These are phyloP conservation scores for Ennomos fuscantarius DNA, from an alignment of 2,888 invertebrate genomes.

Conservation along the genomic window DNA sequence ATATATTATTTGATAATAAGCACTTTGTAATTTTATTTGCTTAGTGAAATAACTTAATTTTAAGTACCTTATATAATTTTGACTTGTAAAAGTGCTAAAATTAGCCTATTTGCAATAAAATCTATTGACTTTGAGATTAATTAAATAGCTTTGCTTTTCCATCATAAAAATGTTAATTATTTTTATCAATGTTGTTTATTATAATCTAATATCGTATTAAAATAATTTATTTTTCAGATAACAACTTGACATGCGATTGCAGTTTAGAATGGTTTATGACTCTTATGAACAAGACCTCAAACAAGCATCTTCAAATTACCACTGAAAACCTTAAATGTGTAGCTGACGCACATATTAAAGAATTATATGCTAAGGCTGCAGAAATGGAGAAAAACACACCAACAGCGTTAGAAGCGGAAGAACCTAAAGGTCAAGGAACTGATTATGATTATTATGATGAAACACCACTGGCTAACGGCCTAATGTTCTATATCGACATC, in stretches of 20 bases:
- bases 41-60: too few relatives aligned
- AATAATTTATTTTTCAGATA: slow-evolving; percentile 62
- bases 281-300: slow-evolving; percentile 69
- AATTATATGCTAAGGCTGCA: slow-evolving; percentile 59
- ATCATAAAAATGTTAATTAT: too few relatives aligned
- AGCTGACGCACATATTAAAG: slow-evolving; percentile 60
- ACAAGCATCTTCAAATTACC: slow-evolving; percentile 56
- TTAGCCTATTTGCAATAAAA: too few relatives aligned
- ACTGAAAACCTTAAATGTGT: slow-evolving; percentile 73
- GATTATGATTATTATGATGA: slow-evolving; percentile 80
- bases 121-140: too few relatives aligned
- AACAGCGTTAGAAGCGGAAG: slow-evolving; percentile 53
- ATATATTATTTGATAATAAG: too few relatives aligned
- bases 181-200: too few relatives aligned
- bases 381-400: slow-evolving; percentile 55
- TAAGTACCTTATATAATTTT: too few relatives aligned
- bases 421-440: slow-evolving; percentile 43
- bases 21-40: too few relatives aligned
- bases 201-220: too few relatives aligned
- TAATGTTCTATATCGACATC: slow-evolving; percentile 71
- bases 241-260: slow-evolving; percentile 72
- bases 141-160: too few relatives aligned
- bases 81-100: too few relatives aligned
- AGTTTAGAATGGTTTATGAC: slow-evolving; percentile 70
- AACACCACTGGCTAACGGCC: slow-evolving; percentile 67